Evolutionary conservation across 23 tunicate genomes (phyloP), one percentile per base, ranked within the genome.

Genomic region (Ascidia mentula): DNA sequence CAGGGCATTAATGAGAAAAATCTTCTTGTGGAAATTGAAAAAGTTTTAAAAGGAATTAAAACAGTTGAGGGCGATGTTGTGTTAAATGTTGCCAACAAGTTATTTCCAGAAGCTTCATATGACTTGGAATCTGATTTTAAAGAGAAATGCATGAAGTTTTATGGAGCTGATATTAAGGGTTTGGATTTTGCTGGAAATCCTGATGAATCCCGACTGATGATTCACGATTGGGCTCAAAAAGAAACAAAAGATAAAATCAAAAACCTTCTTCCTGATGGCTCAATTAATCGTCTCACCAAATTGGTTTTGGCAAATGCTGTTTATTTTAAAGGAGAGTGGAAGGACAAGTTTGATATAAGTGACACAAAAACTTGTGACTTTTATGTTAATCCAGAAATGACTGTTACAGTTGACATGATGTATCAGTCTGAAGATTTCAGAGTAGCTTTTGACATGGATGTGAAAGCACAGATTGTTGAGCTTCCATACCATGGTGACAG

Each of bases 311-410:
- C 82, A 31, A 87, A 87, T 79, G 97, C 97, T 0, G 46, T 92
- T 17, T 92, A 87, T 38, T 92, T 92, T 72, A 87, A 92, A 83
- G 97, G 97, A 40, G 79, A 79, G n/a, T 92, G 97, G 97, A 65
- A 39, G 69, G 69, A 82, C 30, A 70, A 78, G 79, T 92, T 92
- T 82, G 60, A 87, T 30, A 28, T 40, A 0, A 38, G 35, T 2
- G 18, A 34, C 0, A 92, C 97, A 26, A 45, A 31, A 18, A 36
- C 32, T 32, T 12, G 20, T 33, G 46, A 79, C 69, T 92, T 92
- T 46, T 39, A 82, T 77, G 40, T 80, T 28, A 1, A 26, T 5
- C 77, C 79, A 12, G 36, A 38, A 9, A 75, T 75, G 26, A 72
- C 26, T 35, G 45, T 0, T 13, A 61, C 83, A 75, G 89, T 82